Evolutionary conservation across 92 coral and sea anemone genomes (phyloP).

Genomic region (Epizoanthus illoricatus): DNA sequence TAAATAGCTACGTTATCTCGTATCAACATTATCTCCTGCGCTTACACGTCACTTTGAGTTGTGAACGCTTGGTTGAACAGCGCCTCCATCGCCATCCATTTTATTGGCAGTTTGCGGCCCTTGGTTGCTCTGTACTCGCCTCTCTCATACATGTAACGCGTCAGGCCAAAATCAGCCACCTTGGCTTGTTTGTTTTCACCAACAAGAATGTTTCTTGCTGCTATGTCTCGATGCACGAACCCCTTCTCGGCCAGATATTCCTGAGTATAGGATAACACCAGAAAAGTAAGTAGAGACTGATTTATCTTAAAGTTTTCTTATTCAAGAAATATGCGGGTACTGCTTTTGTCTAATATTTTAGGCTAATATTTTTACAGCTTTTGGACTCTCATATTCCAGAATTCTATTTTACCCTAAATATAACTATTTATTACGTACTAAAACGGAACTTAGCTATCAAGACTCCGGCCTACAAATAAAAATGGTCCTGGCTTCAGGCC

Average conservation of each 20-base stretch:
- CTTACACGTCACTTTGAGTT: conserved; percentile 26
- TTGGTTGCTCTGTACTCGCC: not conserved
- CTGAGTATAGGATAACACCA: not conserved
- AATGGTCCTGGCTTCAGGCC: too few relatives aligned
- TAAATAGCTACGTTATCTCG: not conserved
- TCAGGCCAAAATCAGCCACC: conserved; percentile 31
- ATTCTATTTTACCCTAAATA: too few relatives aligned
- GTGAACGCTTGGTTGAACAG: conserved; percentile 27
- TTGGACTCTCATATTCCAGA: too few relatives aligned
- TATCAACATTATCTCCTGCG: not conserved
- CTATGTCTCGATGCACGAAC: conserved; percentile 18
- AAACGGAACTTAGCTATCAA: too few relatives aligned
- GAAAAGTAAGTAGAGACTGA: not conserved
- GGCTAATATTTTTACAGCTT: too few relatives aligned
- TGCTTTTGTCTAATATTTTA: too few relatives aligned
- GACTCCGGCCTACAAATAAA: too few relatives aligned
- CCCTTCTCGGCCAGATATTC: conserved; percentile 19
- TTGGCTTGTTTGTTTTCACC: conserved; percentile 4
- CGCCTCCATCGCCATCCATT: conserved; percentile 26
- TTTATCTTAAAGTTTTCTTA: too few relatives aligned
- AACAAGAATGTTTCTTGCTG: conserved; percentile 23
- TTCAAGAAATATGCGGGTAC: too few relatives aligned
- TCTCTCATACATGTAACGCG: conserved; percentile 4
- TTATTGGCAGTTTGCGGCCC: not conserved
- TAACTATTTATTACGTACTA: too few relatives aligned